phyloP scores from a whole-genome alignment of 2,888 invertebrate species.

The Sclerodermus sp. region DNA sequence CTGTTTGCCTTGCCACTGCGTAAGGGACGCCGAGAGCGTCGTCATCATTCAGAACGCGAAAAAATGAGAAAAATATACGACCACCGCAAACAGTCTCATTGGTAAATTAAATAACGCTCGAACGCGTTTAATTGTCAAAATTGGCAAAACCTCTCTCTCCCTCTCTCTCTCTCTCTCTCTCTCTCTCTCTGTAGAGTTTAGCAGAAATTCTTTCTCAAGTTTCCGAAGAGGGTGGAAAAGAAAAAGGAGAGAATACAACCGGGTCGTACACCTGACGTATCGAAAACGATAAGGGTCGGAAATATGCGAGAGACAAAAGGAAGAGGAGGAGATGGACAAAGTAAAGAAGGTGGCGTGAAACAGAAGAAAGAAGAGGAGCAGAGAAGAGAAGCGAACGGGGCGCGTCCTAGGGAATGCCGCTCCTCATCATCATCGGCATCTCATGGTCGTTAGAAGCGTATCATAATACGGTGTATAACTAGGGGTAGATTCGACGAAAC shows the following conservation, averaged over 20 bases:
- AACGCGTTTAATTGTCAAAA: no score
- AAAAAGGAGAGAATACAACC: background rate
- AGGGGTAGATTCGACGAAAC: slow-evolving; percentile 37
- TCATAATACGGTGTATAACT: slow-evolving; percentile 43
- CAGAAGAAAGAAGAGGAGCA: slow-evolving; percentile 2
- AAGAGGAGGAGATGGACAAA: background rate
- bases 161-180: background rate
- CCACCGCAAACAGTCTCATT: background rate
- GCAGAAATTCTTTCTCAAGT: no score
- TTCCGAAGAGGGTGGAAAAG: background rate
- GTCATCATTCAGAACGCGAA: slow-evolving; percentile 8
- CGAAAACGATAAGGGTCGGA: background rate
- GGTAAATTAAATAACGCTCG: background rate
- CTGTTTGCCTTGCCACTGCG: slow-evolving; percentile 28
- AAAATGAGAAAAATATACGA: background rate
- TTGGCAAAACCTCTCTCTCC: no score
- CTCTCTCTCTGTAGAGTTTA: background rate
- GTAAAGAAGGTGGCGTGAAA: slow-evolving; percentile 6
- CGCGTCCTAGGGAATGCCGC: slow-evolving; percentile 9
- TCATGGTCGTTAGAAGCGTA: slow-evolving; percentile 41
- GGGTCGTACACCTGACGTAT: no score
- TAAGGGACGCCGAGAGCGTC: slow-evolving; percentile 14
- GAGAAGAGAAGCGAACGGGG: background rate
- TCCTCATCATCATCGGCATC: slow-evolving; percentile 37
- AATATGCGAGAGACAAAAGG: no score